Conservation (phyloP, 2,888 invertebrate genomes). For the Hanleya hanleyi region DNA sequence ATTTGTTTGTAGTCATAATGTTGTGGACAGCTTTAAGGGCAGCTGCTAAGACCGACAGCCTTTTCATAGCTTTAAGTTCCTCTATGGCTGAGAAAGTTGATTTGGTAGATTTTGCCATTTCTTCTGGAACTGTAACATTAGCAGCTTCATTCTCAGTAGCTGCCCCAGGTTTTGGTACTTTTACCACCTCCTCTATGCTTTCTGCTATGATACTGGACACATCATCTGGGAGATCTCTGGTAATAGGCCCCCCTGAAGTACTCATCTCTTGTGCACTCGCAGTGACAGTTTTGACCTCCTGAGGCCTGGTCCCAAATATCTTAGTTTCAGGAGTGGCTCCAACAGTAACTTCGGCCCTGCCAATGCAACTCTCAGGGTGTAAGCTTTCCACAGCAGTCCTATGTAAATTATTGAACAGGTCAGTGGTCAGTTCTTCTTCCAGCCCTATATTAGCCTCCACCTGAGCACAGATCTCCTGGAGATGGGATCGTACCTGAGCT, state of each 20-base stretch:
- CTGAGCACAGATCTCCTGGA: conserved; percentile 13
- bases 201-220: not conserved
- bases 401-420: no score
- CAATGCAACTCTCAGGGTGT: no score
- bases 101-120: not conserved
- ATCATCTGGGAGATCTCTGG: no score
- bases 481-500: not conserved
- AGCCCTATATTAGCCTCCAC: not conserved
- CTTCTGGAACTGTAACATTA: not conserved
- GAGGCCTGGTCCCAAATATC: no score
- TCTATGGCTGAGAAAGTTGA: conserved; percentile 30
- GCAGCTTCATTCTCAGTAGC: not conserved
- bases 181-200: not conserved
- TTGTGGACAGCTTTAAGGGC: conserved; percentile 77
- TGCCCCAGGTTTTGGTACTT: not conserved
- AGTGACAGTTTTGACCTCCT: no score
- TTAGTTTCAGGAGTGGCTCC: no score
- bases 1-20: conserved; percentile 76
- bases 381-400: no score
- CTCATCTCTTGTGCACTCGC: no score
- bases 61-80: conserved; percentile 75
- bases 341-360: no score
- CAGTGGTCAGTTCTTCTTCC: not conserved
- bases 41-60: conserved; percentile 77
- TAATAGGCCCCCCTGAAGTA: no score